Evolutionary conservation across 1,140 invertebrate species (phyloP), one percentile per base, ranked within the genome.

Genomic region (Gyrodactylus salaris): DNA sequence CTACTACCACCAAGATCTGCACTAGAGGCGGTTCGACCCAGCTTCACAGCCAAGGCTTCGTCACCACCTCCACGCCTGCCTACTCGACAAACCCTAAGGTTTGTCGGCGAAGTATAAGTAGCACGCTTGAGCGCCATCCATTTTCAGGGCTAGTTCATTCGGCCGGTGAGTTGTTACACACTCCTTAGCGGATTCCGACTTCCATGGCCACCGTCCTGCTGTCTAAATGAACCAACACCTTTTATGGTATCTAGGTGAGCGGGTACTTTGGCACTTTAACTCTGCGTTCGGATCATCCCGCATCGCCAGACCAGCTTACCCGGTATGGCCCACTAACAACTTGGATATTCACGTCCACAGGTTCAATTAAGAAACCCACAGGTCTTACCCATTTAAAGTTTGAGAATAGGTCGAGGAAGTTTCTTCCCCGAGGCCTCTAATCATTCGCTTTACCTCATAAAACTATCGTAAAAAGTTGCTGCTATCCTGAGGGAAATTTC

Each of bases 221-320:
- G 34, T 54, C 7, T 54, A 16, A 54, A 54, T 54, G n/a, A n/a
- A n/a, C n/a, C n/a, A n/a, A 54, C 34, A 54, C n/a, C 7, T 54
- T 54, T 54, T 54, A 16, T 54, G 34, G 34, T 54, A 54, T n/a
- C n/a, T n/a, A 16, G 34, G n/a, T 54, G 34, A 54, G 34, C 34
- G 34, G 7, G 7, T 54, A n/a, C 34, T 16, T 54, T 16, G 34
- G 34, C 34, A 54, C n/a, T n/a, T 54, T 54, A 54, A 54, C n/a
- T 54, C 7, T n/a, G n/a, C 34, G 34, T 16, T 54, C 7, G 34
- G 20, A 16, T 86, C 86, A 87, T 87, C 86, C 85, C 86, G 84
- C 87, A 88, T 83, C 87, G 85, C 86, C 86, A 88, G 87, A 88
- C 88, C 87, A 88, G 86, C 86, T 88, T 87, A 88, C 87, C 86